Conservation (phyloP, 2,888 invertebrate species). For the Thereva nobilitata region DNA sequence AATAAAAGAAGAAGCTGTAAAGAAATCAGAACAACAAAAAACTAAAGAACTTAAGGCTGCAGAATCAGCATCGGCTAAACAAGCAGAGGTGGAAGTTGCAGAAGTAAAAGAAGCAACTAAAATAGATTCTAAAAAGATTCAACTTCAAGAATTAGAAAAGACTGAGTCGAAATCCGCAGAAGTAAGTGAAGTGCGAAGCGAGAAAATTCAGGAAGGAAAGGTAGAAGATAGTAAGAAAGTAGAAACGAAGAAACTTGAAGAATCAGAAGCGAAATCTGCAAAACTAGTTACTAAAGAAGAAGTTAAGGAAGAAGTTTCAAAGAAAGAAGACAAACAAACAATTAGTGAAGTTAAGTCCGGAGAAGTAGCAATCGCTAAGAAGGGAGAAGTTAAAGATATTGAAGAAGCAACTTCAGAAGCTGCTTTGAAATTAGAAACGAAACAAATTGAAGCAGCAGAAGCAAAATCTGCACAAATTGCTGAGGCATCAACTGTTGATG, state of each 20-base stretch:
- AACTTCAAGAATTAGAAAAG: conserved; percentile 36
- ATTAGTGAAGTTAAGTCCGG: background rate
- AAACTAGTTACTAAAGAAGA: too few relatives aligned
- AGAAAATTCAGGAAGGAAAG: conserved; percentile 9
- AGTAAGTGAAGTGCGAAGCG: background rate
- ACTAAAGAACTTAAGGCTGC: conserved; percentile 6
- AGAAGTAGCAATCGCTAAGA: conserved; percentile 41
- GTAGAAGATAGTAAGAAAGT: background rate
- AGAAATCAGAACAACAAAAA: conserved; percentile 35
- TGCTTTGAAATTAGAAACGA: conserved; percentile 1
- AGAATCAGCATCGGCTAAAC: conserved; percentile 9
- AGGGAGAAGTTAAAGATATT: conserved; percentile 37
- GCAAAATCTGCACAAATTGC: background rate
- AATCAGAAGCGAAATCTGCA: too few relatives aligned
- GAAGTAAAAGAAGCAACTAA: conserved; percentile 30
- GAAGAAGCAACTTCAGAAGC: background rate
- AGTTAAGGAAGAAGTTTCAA: too few relatives aligned
- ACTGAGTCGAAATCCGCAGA: background rate
- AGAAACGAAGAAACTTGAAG: too few relatives aligned
- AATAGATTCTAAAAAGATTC: conserved; percentile 31
- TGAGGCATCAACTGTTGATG: background rate
- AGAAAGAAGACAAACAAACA: conserved; percentile 12
- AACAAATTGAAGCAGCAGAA: background rate
- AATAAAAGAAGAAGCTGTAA: background rate
- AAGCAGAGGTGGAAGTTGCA: conserved; percentile 22